Base-by-base conservation (phyloP, 2,797 vertebrate genomes). In the Anas georgica region DNA sequence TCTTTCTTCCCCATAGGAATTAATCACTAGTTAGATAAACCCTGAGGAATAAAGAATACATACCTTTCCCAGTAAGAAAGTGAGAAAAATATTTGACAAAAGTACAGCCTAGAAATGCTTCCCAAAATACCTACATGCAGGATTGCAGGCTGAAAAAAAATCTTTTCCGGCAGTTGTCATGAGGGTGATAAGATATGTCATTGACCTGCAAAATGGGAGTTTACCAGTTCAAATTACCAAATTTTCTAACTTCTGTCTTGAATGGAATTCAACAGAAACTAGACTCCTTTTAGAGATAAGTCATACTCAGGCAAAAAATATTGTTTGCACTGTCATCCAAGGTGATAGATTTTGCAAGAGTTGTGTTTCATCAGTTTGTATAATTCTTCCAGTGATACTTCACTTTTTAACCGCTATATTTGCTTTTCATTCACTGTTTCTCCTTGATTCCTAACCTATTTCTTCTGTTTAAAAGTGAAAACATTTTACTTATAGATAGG, bases 231-330 rank as follows among this genome's bases (percentile, higher is more conserved):
- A 63, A 69, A 66, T 94, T 93, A 91, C 54, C 28, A 78, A 69
- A 84, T 91, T 90, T 82, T 91, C 60, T 86, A 66, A 52, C 66
- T 94, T 78, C 31, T 88, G 17, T 63, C 41, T 70, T 92, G 68
- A 91, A 84, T 83, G 46, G 64, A 83, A 91, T 88, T 93, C 10
- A 48, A 86, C 31, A 83, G 55, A 92, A 92, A 78, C 83, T 69
- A 79, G 76, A 77, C 23, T 17, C n/a, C 59, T 82, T 21, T 91
- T 91, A 94, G 35, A 90, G 39, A 35, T 76, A 94, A 79, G 13
- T 73, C 55, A 60, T 91, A 28, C 46, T 50, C n/a, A 41, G 37
- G 55, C 63, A 91, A 68, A 93, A 95, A 77, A 45, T 28, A 16
- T 75, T 90, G 63, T 84, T 80, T 81, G 70, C 55, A 20, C 45